phyloP scores from a whole-genome alignment of 2,113 vertebrate species.

The Cairina moschata region DNA sequence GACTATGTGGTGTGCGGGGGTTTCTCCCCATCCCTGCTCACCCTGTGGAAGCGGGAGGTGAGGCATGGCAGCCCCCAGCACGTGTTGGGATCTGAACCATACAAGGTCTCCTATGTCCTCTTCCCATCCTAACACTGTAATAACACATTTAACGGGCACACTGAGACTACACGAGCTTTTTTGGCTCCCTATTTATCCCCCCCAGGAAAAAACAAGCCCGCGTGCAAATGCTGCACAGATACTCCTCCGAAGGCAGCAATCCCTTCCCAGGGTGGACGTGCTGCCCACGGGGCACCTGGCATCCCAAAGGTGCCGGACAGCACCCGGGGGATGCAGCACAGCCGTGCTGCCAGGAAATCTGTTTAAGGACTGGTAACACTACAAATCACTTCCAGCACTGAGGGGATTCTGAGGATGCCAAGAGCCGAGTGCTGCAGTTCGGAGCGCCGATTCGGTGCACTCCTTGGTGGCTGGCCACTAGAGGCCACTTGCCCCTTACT shows the following conservation, averaged over 20 bases:
- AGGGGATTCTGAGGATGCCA: neutral
- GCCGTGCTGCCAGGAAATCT: too few species aligned
- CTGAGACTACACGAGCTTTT: neutral
- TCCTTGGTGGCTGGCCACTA: conserved; percentile 7
- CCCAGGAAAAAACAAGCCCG: neutral
- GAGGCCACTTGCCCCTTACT: conserved; percentile 48
- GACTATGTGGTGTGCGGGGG: rapidly evolving
- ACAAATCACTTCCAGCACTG: neutral
- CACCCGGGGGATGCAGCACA: neutral
- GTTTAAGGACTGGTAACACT: neutral
- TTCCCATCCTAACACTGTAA: neutral
- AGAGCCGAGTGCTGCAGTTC: neutral
- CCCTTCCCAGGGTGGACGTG: too few species aligned
- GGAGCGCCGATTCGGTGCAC: neutral
- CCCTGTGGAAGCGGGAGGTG: rapidly evolving
- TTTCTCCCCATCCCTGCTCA: neutral
- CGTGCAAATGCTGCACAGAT: too few species aligned
- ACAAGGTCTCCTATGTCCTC: too few species aligned
- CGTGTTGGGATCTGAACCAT: too few species aligned
- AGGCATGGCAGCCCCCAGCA: rapidly evolving
- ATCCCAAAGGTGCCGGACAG: neutral
- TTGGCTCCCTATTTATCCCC: neutral
- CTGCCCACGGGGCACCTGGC: too few species aligned
- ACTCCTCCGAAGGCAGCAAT: too few species aligned
- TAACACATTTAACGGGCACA: neutral